A percentile compares a stretch with the other conserved stretches of the same genome.
phyloP scores from a whole-genome alignment of 2,797 vertebrate genomes.

The Eutrigla gurnardus region DNA sequence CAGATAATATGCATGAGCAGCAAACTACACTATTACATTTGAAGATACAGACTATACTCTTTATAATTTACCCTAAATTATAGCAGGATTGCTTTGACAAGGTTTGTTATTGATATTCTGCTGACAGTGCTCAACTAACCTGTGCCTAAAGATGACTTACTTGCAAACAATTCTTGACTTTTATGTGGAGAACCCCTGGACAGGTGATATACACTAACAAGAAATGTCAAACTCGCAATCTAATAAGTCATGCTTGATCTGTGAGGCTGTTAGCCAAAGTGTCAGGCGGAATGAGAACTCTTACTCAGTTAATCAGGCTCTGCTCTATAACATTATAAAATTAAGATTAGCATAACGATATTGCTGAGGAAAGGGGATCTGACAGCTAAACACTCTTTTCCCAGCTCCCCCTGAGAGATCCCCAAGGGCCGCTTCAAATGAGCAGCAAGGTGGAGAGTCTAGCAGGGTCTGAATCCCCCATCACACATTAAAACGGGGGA shows the following conservation, averaged over 20 bases:
- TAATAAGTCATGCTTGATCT: not conserved
- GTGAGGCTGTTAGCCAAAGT: not conserved
- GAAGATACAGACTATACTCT: conserved; percentile 3
- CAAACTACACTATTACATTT: conserved; percentile 18
- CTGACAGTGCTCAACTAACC: not conserved
- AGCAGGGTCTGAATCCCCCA: not conserved
- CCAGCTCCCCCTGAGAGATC: conserved; percentile 13
- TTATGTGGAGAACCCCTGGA: not conserved
- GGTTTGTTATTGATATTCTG: not conserved
- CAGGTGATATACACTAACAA: not conserved
- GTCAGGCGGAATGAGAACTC: not conserved
- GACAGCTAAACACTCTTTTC: not conserved
- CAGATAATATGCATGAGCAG: conserved; percentile 18
- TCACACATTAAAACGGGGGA: accelerated
- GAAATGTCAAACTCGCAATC: not conserved
- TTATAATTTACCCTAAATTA: not conserved
- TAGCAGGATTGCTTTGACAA: not conserved
- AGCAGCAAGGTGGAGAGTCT: not conserved
- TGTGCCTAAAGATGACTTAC: not conserved
- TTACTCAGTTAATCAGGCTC: not conserved
- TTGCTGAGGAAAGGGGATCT: not conserved
- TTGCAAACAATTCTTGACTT: not conserved
- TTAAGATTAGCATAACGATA: not conserved
- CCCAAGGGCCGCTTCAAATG: not conserved
- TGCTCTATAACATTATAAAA: not conserved